Evolutionary conservation across 2,113 vertebrate genomes (phyloP).

Genomic region (Paramormyrops kingsleyae): DNA sequence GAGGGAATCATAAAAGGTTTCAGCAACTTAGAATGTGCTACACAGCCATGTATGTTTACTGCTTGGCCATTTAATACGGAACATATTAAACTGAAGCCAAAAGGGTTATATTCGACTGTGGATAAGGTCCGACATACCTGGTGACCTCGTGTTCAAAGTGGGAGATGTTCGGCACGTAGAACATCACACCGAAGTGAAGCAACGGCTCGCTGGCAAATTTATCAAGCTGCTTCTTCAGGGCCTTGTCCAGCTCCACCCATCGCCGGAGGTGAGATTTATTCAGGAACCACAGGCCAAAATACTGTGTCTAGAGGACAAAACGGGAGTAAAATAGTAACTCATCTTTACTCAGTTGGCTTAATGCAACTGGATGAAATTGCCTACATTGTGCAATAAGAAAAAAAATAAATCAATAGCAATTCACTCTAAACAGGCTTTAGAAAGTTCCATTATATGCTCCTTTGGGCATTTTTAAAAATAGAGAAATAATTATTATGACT

Average conservation of each 20-base stretch:
- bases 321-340: background rate
- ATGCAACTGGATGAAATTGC: background rate
- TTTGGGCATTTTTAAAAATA: background rate
- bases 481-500: background rate
- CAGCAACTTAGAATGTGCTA: background rate
- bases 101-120: background rate
- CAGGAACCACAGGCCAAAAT: conserved; percentile 92
- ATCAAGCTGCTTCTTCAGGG: conserved; percentile 96
- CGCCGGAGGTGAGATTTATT: conserved; percentile 82
- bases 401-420: background rate
- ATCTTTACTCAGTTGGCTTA: background rate
- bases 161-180: conserved; percentile 87
- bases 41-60: background rate
- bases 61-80: background rate
- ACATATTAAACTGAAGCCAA: background rate
- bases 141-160: conserved; percentile 85
- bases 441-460: background rate
- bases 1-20: background rate
- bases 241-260: conserved; percentile 96
- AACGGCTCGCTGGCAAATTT: conserved; percentile 90
- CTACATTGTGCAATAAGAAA: background rate
- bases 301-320: conserved; percentile 68
- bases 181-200: conserved; percentile 96
- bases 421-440: background rate
- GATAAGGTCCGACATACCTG: conserved; percentile 60